Percentiles rank a stretch among this genome's conserved stretches.
Conservation (phyloP, 2,888 invertebrate species). For the Agriopis marginaria region DNA sequence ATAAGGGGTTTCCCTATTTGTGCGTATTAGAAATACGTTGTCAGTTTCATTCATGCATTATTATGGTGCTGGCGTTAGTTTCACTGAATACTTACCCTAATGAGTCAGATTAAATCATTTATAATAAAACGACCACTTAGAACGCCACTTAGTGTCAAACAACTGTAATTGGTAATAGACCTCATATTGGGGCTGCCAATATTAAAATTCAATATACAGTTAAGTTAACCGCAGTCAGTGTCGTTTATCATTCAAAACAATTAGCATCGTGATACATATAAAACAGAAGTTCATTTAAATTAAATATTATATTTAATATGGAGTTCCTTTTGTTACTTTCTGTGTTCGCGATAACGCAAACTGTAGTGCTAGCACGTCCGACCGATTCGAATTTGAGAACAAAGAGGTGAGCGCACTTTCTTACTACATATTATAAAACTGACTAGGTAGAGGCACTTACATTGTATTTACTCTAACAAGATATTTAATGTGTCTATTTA, state of each 20-base stretch:
- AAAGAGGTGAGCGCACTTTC: conserved; percentile 34
- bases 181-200: conserved; percentile 54
- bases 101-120: conserved; percentile 21
- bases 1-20: conserved; percentile 8
- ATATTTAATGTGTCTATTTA: no score
- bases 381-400: conserved; percentile 31
- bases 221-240: conserved; percentile 10
- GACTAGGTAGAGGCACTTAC: not conserved
- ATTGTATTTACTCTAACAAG: no score
- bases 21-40: not conserved
- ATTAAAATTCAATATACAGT: conserved; percentile 27
- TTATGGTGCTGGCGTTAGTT: conserved; percentile 1
- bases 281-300: conserved; percentile 46
- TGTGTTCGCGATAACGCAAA: conserved; percentile 52
- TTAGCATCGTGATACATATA: conserved; percentile 42
- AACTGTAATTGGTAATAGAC: conserved; percentile 58
- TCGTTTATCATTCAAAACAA: conserved; percentile 13
- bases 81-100: conserved; percentile 11
- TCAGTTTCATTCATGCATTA: not conserved
- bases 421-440: not conserved
- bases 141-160: conserved; percentile 46
- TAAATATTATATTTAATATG: conserved; percentile 49
- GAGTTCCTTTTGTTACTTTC: conserved; percentile 47
- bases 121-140: conserved; percentile 21
- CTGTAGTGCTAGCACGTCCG: conserved; percentile 53